A percentile compares a stretch with the other conserved stretches of the same genome.
phyloP scores from a whole-genome alignment of 2,113 vertebrate species.

The Thinocorus orbignyianus region DNA sequence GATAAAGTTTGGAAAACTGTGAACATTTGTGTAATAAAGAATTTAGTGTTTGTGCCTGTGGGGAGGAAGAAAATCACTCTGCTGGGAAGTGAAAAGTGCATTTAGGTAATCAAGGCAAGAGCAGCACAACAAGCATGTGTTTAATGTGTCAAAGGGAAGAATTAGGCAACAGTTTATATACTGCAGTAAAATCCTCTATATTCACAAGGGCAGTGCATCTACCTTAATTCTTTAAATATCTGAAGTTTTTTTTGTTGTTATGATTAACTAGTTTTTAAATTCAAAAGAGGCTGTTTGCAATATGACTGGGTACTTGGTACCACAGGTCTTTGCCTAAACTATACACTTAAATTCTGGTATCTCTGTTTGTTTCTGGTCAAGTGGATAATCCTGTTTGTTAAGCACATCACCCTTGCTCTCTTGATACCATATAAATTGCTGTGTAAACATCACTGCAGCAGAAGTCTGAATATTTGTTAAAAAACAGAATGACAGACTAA shows the following conservation, averaged over 20 bases:
- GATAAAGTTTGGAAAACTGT: not conserved
- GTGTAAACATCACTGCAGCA: not conserved
- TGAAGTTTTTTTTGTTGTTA: not conserved
- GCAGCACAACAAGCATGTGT: not conserved
- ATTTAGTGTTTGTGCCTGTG: not conserved
- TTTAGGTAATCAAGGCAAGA: not conserved
- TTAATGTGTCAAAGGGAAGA: not conserved
- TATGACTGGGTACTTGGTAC: not conserved
- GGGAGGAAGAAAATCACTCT: not conserved
- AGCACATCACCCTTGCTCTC: constrained; percentile 28
- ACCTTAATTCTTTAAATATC: not conserved
- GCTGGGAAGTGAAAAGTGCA: not conserved
- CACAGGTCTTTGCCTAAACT: not conserved
- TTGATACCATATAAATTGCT: not conserved
- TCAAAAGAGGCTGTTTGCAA: not conserved
- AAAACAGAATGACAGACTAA: not conserved
- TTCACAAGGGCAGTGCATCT: not conserved
- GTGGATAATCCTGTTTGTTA: constrained; percentile 7
- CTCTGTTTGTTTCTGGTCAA: not conserved
- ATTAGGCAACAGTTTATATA: not conserved
- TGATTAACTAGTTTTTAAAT: not conserved
- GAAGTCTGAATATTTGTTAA: not conserved
- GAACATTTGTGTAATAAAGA: not conserved
- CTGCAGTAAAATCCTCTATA: not conserved
- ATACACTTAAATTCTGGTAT: not conserved